Percentiles rank a stretch among this genome's conserved stretches.
phyloP scores from a whole-genome alignment of 2,113 vertebrate genomes.

The Gnathonemus longibarbis region DNA sequence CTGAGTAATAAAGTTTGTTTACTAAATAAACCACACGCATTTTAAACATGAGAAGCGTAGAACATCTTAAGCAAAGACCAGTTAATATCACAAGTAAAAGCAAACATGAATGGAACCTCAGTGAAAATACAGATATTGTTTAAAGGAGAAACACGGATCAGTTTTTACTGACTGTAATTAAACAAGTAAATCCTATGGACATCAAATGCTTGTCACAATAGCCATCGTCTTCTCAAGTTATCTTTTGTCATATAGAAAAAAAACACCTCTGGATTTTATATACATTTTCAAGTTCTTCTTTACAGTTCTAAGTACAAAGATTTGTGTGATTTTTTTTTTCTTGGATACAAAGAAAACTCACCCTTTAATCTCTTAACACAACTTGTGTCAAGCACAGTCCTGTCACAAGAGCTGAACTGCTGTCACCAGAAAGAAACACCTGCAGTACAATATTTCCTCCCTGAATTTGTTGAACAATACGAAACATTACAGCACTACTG shows the following conservation, averaged over 20 bases:
- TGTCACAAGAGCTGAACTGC: neutral
- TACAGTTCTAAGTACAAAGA: neutral
- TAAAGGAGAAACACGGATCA: neutral
- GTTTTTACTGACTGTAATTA: neutral
- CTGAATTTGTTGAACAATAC: neutral
- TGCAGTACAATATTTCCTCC: neutral
- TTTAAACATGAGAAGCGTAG: neutral
- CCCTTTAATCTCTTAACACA: neutral
- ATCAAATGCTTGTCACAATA: constrained; percentile 10
- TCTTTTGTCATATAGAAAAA: neutral
- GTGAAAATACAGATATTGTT: neutral
- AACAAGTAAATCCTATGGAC: neutral
- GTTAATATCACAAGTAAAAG: neutral
- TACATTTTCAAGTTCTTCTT: neutral
- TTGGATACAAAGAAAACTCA: neutral
- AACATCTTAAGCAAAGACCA: constrained; percentile 5
- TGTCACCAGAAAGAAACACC: neutral
- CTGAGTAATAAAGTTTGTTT: constrained; percentile 9
- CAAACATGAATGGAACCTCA: neutral
- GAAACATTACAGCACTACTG: neutral
- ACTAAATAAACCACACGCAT: constrained; percentile 10
- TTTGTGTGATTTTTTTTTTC: neutral
- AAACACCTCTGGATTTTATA: constrained; percentile 8
- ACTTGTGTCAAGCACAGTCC: neutral
- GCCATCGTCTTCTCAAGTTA: neutral